phyloP scores from a whole-genome alignment of 2,888 invertebrate genomes.

The Eilema sororculum region DNA sequence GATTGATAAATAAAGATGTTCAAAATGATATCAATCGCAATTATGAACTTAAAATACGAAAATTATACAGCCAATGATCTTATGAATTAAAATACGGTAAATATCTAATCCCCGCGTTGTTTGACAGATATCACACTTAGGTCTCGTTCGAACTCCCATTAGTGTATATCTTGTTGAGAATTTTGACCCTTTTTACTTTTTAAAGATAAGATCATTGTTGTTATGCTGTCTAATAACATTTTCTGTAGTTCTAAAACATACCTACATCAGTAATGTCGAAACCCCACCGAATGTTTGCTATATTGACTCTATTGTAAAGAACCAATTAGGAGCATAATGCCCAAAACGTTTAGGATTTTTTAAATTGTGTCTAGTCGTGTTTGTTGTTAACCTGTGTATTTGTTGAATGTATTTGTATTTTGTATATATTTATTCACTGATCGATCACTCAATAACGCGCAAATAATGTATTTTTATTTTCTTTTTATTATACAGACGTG shows the following conservation, averaged over 20 bases:
- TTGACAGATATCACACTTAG: no score
- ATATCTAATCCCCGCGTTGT: not conserved
- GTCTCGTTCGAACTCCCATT: no score
- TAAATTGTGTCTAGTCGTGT: slow-evolving; percentile 56
- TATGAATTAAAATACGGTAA: not conserved
- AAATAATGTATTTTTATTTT: not conserved
- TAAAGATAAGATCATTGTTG: not conserved
- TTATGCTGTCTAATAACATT: not conserved
- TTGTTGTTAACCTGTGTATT: slow-evolving; percentile 37
- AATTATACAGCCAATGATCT: no score
- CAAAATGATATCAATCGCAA: no score
- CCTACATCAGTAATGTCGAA: not conserved
- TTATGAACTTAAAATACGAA: no score
- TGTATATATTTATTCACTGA: slow-evolving; percentile 7
- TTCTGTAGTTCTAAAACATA: not conserved
- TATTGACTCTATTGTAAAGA: slow-evolving; percentile 15
- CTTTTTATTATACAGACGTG: slow-evolving; percentile 42
- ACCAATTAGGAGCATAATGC: slow-evolving; percentile 12
- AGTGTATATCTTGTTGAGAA: no score
- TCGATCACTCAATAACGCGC: not conserved
- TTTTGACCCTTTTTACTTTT: no score
- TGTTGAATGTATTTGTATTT: slow-evolving; percentile 25
- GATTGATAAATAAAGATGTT: no score
- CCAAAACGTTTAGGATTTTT: slow-evolving; percentile 11
- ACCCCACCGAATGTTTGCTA: slow-evolving; percentile 41